Evolutionary conservation across 2,888 invertebrate genomes (phyloP).

Genomic region (Aplocera efformata): DNA sequence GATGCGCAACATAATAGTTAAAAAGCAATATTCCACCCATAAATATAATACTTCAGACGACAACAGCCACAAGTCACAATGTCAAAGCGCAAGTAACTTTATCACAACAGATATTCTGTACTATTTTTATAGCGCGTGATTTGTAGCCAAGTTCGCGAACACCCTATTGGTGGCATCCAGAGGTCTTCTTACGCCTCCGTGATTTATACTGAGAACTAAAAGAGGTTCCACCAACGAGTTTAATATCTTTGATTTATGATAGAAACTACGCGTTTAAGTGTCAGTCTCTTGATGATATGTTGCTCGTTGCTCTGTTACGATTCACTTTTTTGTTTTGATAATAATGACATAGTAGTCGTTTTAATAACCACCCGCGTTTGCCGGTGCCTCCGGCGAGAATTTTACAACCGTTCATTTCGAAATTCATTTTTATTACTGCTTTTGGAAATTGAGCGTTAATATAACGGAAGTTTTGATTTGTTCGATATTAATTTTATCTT

Average conservation of each 20-base stretch:
- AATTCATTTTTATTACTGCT: slow-evolving; percentile 53
- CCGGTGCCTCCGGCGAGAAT: slow-evolving; percentile 58
- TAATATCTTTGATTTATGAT: slow-evolving; percentile 81
- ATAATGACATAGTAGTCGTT: slow-evolving; percentile 75
- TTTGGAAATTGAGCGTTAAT: slow-evolving; percentile 42
- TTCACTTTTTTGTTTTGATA: slow-evolving; percentile 69
- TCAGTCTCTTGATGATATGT: slow-evolving; percentile 76
- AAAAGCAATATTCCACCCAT: slow-evolving; percentile 8
- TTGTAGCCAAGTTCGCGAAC: slow-evolving; percentile 60
- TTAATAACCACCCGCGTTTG: slow-evolving; percentile 63
- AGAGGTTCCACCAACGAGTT: slow-evolving; percentile 78
- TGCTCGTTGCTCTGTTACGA: slow-evolving; percentile 69
- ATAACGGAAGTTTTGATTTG: slow-evolving; percentile 28
- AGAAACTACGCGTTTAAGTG: slow-evolving; percentile 76
- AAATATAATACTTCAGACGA: slow-evolving; percentile 17
- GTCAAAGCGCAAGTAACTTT: slow-evolving; percentile 27
- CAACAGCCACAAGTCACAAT: slow-evolving; percentile 18
- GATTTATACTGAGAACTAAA: slow-evolving; percentile 79
- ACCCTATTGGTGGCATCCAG: slow-evolving; percentile 65
- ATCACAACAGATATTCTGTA: slow-evolving; percentile 37
- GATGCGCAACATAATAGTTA: not conserved
- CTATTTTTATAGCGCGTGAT: slow-evolving; percentile 59
- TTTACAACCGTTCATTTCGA: slow-evolving; percentile 63
- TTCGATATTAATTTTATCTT: slow-evolving; percentile 15
- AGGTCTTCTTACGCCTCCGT: slow-evolving; percentile 68